A percentile compares a stretch with the other conserved stretches of the same genome.
Evolutionary conservation across 2,888 invertebrate genomes (phyloP).

Genomic region (Eilema griseolum): DNA sequence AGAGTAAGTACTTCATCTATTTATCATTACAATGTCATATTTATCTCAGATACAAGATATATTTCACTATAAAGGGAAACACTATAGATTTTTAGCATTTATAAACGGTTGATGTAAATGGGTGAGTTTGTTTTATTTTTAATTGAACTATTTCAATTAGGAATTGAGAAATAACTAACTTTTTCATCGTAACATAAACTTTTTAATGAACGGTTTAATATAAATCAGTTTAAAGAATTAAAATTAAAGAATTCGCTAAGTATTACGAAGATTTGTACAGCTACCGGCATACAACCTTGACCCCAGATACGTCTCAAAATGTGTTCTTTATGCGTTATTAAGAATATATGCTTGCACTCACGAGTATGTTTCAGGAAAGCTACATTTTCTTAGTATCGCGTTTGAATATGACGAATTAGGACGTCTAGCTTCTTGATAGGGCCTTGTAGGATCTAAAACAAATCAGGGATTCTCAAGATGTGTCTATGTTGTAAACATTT

Average conservation of each 20-base stretch:
- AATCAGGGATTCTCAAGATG: neutral
- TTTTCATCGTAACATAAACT: too few species aligned
- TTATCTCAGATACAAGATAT: conserved; percentile 11
- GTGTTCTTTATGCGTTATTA: neutral
- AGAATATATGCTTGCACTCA: neutral
- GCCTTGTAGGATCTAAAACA: neutral
- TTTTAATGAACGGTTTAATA: too few species aligned
- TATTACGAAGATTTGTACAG: too few species aligned
- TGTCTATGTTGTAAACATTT: too few species aligned
- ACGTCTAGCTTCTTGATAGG: too few species aligned
- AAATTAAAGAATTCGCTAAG: too few species aligned
- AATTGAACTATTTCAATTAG: neutral
- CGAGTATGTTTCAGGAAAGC: neutral
- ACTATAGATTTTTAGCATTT: neutral
- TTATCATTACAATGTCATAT: conserved; percentile 2
- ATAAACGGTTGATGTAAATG: conserved; percentile 2
- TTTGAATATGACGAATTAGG: too few species aligned
- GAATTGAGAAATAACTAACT: neutral
- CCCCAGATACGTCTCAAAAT: too few species aligned
- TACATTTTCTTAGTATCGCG: too few species aligned
- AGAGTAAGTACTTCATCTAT: conserved; percentile 2
- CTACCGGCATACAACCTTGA: too few species aligned
- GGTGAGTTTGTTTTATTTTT: conserved; percentile 11
- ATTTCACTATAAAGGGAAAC: conserved; percentile 8
- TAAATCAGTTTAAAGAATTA: too few species aligned